Conservation (phyloP, 2,113 vertebrate genomes). For the Tetrao urogallus region DNA sequence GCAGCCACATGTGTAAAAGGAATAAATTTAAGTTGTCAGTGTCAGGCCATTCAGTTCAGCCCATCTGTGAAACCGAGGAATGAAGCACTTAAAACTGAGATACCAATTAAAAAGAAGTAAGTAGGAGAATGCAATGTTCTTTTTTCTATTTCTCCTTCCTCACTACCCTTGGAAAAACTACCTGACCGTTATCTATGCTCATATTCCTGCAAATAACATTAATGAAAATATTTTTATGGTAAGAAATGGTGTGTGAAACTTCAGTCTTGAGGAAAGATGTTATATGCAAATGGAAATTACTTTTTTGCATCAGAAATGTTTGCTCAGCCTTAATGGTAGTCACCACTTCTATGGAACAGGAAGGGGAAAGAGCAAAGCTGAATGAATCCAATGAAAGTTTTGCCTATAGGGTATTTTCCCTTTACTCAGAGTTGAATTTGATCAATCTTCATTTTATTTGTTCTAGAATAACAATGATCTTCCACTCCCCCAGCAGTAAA, state of each 20-base stretch:
- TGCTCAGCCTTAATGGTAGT: conserved; percentile 14
- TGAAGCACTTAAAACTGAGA: neutral
- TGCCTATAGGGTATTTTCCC: neutral
- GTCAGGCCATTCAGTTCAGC: neutral
- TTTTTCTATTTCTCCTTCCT: neutral
- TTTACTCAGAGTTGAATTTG: conserved; percentile 25
- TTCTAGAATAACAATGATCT: conserved; percentile 52
- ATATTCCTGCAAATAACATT: neutral
- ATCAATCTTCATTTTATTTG: conserved; percentile 58
- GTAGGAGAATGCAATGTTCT: neutral
- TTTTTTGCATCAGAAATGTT: conserved; percentile 35
- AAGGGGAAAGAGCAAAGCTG: conserved; percentile 3
- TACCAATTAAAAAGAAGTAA: neutral
- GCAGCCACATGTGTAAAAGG: neutral
- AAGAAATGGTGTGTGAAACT: neutral
- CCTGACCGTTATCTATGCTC: neutral
- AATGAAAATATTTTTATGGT: neutral
- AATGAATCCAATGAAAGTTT: neutral
- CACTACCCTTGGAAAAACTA: neutral
- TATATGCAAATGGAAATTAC: neutral
- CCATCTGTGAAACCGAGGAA: neutral
- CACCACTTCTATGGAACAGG: neutral
- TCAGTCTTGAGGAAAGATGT: neutral
- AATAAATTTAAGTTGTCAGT: neutral
- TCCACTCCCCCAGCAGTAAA: conserved; percentile 44